Base-by-base conservation (phyloP, 2,797 vertebrate species). In the Siniperca undulata region DNA sequence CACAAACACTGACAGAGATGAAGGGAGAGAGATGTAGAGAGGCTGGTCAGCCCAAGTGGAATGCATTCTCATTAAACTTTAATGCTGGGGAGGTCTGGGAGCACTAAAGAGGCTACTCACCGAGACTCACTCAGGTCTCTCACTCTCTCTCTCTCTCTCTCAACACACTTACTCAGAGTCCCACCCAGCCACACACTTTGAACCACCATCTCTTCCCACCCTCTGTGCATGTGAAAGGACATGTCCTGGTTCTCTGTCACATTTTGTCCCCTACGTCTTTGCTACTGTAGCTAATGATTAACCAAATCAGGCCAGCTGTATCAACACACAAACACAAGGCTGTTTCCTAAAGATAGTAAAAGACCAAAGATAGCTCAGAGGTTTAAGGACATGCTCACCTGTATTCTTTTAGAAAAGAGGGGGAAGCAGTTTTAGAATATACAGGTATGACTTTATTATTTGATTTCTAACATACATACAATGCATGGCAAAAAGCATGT, bases 11-110 rank as follows among this genome's bases (percentile, higher is more conserved):
- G 65, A 81, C 53, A 55, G 67, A 82, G 73, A 87, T 70, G 68
- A 68, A 69, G 30, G 61, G 55, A 61, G 71, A 76, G 80, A 42
- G 82, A 82, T 78, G 80, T 48, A 70, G 74, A 83, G 86, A 83
- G 85, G 78, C 91, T 80, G 77, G 86, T 86, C 83, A 87, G 84
- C 73, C 80, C 66, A 77, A 85, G 84, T 75, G 83, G 82, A 94
- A 94, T 84, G 78, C 77, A 83, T 92, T 82, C 86, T 92, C 89
- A 92, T 95, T 91, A 90, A 95, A 93, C 66, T 90, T 95, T 93
- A 83, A 95, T 90, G 79, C 56, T 19, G 76, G 78, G 82, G 87
- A 90, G 83, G 90, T 88, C 89, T 91, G 90, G 87, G 81, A 91
- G 88, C 87, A 90, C 82, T 91, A 89, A 91, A 92, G 84, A 93